These are phyloP conservation scores for Mus minutoides DNA, from an alignment of 2,797 vertebrate genomes.

Conservation along the genomic window DNA sequence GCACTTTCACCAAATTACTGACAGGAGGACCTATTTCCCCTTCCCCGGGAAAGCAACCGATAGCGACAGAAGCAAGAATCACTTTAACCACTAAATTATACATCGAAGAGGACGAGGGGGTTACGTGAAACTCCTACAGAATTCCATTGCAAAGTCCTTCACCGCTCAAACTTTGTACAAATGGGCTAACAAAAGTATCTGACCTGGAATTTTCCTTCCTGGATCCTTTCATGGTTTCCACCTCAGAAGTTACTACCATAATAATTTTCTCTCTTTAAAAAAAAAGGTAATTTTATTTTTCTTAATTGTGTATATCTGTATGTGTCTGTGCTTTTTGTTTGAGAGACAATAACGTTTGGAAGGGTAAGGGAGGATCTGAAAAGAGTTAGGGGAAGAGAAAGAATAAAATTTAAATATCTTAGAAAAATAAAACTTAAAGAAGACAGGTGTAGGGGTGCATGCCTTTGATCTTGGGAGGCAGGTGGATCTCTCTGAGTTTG, in stretches of 20 bases:
- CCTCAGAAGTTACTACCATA: constrained; percentile 32
- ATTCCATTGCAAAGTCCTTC: constrained; percentile 33
- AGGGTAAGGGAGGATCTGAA: not conserved
- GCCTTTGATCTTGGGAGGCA: not conserved
- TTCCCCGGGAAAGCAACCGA: constrained; percentile 64
- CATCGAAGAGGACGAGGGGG: constrained; percentile 41
- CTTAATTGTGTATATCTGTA: not conserved
- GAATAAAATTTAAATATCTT: not conserved
- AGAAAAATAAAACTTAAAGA: not conserved
- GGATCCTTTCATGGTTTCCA: constrained; percentile 42
- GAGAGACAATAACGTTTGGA: not conserved
- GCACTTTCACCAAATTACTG: constrained; percentile 56
- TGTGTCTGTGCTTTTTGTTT: not conserved
- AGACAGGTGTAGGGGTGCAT: not conserved
- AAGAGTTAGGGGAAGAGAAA: not conserved
- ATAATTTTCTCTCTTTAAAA: not conserved
- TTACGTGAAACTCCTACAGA: constrained; percentile 64
- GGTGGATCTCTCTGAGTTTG: not conserved
- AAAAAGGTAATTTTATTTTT: not conserved
- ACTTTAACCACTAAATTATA: constrained; percentile 75
- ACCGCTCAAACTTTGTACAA: constrained; percentile 47
- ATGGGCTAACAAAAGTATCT: constrained; percentile 48
- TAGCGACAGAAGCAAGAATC: constrained; percentile 79
- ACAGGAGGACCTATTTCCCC: constrained; percentile 46
- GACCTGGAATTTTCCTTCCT: constrained; percentile 29